Base-by-base conservation (phyloP, 2,888 invertebrate species). In the Amphiduros pacificus region DNA sequence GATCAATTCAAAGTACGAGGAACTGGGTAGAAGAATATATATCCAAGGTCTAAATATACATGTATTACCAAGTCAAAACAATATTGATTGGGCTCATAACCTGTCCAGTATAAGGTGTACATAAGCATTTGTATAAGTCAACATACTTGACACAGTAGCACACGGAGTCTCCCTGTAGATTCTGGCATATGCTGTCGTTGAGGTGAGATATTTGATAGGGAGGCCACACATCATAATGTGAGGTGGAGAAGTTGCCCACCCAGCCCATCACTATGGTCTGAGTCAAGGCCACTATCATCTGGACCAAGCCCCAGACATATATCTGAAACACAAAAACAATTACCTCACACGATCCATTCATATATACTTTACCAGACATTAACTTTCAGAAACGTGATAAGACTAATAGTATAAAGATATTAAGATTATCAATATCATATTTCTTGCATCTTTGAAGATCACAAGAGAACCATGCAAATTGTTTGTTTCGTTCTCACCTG, bases 131-230 rank as follows among this genome's bases (percentile, higher is more conserved):
- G n/a, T n/a, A n/a, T n/a, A n/a, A n/a, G n/a, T n/a, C n/a, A 17
- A 56, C 61, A 56, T 56, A 61, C 61, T 61, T 56, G 20, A 56
- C 50, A 56, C 61, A 61, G 51, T 56, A 61, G 41, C 61, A 61
- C 29, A 29, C 28, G 6, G 29, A 22, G 20, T 22, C 22, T n/a
- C 22, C 20, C n/a, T n/a, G 44, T 9, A 44, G 20, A 44, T 44
- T n/a, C 22, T 44, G 44, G n/a, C 44, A 44, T n/a, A 44, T 44
- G 4, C n/a, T 44, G 5, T 44, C n/a, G n/a, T n/a, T n/a, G n/a
- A n/a, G n/a, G n/a, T n/a, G n/a, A n/a, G n/a, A n/a, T n/a, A n/a
- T n/a, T n/a, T n/a, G 26, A 40, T 27, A 20, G 27, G 57, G 51
- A 4, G 63, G 63, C 59, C 60, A 63, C 22, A 60, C 63, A n/a